phyloP scores from a whole-genome alignment of 2,113 vertebrate genomes.

The Sturnira hondurensis region DNA sequence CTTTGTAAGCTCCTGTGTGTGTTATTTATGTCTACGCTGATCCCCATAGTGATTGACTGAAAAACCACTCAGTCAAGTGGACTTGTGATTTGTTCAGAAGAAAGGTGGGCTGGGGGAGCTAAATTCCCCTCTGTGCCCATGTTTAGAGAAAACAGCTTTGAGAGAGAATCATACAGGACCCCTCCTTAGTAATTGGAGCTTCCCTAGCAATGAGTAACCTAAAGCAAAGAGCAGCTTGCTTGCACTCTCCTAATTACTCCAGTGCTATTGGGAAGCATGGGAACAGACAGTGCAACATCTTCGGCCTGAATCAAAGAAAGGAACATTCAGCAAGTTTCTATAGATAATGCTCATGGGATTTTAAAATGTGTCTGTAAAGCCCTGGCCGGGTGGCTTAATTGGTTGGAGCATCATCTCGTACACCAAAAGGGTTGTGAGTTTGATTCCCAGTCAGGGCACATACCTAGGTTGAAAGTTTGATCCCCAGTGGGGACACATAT shows the following conservation, averaged over 20 bases:
- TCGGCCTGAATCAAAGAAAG: neutral
- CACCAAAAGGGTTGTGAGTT: no score
- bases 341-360: neutral
- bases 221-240: neutral
- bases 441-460: no score
- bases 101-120: neutral
- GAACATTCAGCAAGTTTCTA: neutral
- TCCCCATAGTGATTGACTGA: neutral
- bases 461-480: no score
- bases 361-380: neutral
- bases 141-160: neutral
- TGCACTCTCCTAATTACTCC: neutral
- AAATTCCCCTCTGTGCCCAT: neutral
- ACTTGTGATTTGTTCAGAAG: neutral
- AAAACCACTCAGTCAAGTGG: neutral
- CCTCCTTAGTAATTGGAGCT: neutral
- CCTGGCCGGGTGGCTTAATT: no score
- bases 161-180: neutral
- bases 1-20: neutral
- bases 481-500: no score
- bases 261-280: neutral
- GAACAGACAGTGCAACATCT: neutral
- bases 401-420: no score
- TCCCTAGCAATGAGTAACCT: neutral
- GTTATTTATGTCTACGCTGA: neutral